A percentile compares a stretch with the other conserved stretches of the same genome.
phyloP scores from a whole-genome alignment of 2,113 vertebrate species.

The Sapajus apella region DNA sequence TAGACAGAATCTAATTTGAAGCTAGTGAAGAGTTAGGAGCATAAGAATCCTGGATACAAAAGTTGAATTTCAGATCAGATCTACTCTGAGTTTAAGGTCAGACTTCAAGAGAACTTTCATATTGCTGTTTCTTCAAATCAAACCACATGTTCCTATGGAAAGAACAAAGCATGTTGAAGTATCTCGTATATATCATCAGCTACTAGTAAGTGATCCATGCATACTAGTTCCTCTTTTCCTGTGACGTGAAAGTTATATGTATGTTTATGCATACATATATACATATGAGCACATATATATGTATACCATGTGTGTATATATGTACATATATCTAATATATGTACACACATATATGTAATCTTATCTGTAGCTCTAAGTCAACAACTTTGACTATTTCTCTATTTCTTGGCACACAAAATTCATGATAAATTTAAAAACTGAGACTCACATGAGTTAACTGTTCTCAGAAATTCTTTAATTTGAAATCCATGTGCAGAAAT shows the following conservation, averaged over 20 bases:
- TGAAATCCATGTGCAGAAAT: background rate
- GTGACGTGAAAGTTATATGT: background rate
- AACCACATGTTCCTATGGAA: background rate
- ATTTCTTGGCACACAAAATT: background rate
- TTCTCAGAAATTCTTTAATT: background rate
- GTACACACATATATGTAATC: background rate
- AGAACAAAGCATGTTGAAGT: background rate
- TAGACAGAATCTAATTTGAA: background rate
- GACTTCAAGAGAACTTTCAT: background rate
- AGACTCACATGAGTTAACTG: background rate
- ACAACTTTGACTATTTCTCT: background rate
- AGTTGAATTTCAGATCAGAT: background rate
- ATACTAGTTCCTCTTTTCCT: background rate
- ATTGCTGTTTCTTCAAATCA: background rate
- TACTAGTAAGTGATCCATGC: background rate
- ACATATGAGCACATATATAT: background rate
- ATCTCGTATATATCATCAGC: background rate
- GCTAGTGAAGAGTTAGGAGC: background rate
- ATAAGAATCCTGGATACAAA: background rate
- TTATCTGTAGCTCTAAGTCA: background rate
- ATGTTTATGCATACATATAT: background rate
- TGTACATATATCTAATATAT: too few relatives aligned
- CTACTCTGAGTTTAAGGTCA: background rate
- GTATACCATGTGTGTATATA: too few relatives aligned
- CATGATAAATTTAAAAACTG: background rate